A percentile compares a stretch with the other conserved stretches of the same genome.
Evolutionary conservation across 2,797 vertebrate genomes (phyloP).

Genomic region (Moxostoma hubbsi): DNA sequence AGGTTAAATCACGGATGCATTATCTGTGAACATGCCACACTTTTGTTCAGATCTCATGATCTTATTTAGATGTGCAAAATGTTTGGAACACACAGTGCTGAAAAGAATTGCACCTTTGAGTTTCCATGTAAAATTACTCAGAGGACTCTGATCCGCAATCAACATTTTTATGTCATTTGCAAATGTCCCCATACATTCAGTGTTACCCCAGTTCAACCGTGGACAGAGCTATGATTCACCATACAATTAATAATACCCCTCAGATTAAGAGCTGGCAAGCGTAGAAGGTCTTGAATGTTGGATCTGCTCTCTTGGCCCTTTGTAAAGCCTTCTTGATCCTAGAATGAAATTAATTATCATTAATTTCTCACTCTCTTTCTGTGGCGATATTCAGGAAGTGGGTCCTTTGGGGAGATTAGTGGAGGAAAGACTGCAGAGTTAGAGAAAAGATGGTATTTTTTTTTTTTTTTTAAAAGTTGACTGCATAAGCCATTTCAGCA

Average conservation of each 20-base stretch:
- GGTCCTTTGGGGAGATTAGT: conserved; percentile 5
- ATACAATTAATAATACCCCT: conserved; percentile 47
- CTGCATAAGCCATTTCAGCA: background rate
- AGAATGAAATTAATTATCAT: conserved; percentile 44
- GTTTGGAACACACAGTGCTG: background rate
- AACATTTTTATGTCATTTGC: conserved; percentile 34
- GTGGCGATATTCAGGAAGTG: conserved; percentile 19
- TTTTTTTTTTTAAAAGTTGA: conserved; percentile 1
- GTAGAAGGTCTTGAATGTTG: conserved; percentile 27
- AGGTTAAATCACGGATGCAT: background rate
- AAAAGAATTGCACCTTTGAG: conserved; percentile 29
- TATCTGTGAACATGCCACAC: background rate
- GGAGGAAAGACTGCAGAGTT: conserved; percentile 7
- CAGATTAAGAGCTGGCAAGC: conserved; percentile 43
- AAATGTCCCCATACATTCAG: conserved; percentile 14
- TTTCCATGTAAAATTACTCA: conserved; percentile 21
- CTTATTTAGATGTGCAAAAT: background rate
- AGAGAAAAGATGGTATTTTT: background rate
- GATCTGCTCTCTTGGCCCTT: conserved; percentile 17
- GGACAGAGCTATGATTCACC: conserved; percentile 39
- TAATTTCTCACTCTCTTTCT: conserved; percentile 36
- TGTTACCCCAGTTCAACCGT: conserved; percentile 21
- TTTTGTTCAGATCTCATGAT: background rate
- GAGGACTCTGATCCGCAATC: conserved; percentile 36
- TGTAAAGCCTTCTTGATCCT: conserved; percentile 34